These are phyloP conservation scores for Labeo rohita DNA, from an alignment of 2,113 vertebrate species.

Conservation along the genomic window DNA sequence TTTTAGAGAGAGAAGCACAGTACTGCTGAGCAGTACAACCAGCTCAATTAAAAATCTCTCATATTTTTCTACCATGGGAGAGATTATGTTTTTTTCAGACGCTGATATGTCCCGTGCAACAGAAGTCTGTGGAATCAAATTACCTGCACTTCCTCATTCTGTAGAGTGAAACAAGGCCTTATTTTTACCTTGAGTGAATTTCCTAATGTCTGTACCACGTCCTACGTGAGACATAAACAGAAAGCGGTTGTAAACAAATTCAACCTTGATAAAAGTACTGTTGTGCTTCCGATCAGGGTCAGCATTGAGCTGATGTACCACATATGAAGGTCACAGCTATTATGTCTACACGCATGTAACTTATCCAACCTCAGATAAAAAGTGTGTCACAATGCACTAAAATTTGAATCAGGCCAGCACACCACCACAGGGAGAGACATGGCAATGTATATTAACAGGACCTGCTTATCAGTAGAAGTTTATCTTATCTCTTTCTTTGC, in stretches of 20 bases:
- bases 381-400: constrained; percentile 30
- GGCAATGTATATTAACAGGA: neutral
- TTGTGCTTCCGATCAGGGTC: constrained; percentile 6
- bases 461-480: neutral
- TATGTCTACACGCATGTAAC: constrained; percentile 16
- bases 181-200: neutral
- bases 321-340: neutral
- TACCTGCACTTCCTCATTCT: constrained; percentile 8
- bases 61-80: neutral
- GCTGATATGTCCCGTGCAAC: neutral
- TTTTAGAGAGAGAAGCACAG: neutral
- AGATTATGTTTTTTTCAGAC: neutral
- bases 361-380: constrained; percentile 7
- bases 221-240: neutral
- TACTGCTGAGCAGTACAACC: neutral
- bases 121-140: constrained; percentile 1
- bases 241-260: neutral
- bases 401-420: constrained; percentile 35
- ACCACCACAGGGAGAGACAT: neutral
- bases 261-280: neutral
- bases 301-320: neutral
- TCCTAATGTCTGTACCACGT: neutral
- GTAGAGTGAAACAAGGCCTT: neutral
- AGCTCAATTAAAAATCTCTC: constrained; percentile 2
- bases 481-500: neutral